Percentiles rank a stretch among this genome's conserved stretches.
phyloP scores from a whole-genome alignment of 2,888 invertebrate genomes.

The Mongoloraphidia duomilia region DNA sequence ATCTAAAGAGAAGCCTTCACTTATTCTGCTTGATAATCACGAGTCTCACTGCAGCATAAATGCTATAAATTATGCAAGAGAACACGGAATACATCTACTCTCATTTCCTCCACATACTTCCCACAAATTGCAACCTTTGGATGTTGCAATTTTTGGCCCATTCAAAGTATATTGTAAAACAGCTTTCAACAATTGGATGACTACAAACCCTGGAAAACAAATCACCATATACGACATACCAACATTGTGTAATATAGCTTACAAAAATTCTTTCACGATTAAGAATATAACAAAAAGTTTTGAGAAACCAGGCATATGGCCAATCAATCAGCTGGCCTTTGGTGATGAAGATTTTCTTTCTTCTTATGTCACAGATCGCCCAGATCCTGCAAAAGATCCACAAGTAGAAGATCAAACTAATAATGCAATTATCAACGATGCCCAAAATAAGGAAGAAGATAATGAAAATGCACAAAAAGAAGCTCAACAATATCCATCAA shows the following conservation, averaged over 20 bases:
- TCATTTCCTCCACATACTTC: slow-evolving; percentile 22
- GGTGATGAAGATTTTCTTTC: slow-evolving; percentile 12
- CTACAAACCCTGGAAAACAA: slow-evolving; percentile 18
- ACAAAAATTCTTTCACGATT: slow-evolving; percentile 7
- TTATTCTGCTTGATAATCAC: slow-evolving; percentile 21
- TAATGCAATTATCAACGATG: too few species aligned
- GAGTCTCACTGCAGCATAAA: slow-evolving; percentile 20
- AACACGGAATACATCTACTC: slow-evolving; percentile 22
- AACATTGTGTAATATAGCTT: slow-evolving; percentile 10
- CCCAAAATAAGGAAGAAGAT: too few species aligned
- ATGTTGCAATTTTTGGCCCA: slow-evolving; percentile 18
- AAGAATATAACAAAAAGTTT: slow-evolving; percentile 14
- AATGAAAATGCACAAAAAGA: too few species aligned
- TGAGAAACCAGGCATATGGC: slow-evolving; percentile 15
- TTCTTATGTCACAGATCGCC: too few species aligned
- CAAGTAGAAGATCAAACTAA: too few species aligned
- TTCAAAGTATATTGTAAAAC: slow-evolving; percentile 19
- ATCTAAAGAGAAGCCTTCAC: slow-evolving; percentile 15
- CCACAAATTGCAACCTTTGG: slow-evolving; percentile 22
- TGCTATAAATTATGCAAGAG: slow-evolving; percentile 20
- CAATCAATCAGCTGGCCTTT: slow-evolving; percentile 14
- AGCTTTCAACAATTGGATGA: too few species aligned
- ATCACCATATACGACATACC: slow-evolving; percentile 13
- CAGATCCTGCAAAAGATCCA: too few species aligned
- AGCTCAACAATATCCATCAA: too few species aligned